Evolutionary conservation across 1,140 invertebrate species (phyloP), one percentile per base, ranked within the genome.

Genomic region (Oryctes rhinoceros): DNA sequence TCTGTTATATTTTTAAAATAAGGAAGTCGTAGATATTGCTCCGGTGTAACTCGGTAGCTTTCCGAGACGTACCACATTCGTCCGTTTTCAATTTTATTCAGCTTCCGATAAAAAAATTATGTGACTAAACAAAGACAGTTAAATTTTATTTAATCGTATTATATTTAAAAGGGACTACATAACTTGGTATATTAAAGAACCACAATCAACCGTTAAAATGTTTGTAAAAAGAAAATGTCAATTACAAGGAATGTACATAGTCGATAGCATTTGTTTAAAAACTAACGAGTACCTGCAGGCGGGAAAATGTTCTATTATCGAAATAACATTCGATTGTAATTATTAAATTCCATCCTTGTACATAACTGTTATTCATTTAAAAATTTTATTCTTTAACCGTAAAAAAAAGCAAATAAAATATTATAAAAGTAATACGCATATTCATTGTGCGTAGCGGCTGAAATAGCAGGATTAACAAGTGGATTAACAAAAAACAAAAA

Each of bases 301-400:
- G 47, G 77, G 77, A 78, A 78, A 53, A 78, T 53, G 24, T 78
- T 78, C 24, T 78, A 49, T 78, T 78, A 59, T 78, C 75, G 77
- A 78, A 44, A 5, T 44, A 44, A 47, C 53, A 24, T 78, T 78
- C 49, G n/a, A 78, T 47, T 44, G 75, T 78, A 78, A 78, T 78
- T 59, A 78, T 59, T 53, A 37, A 30, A 78, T 78, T 78, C 77
- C 77, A 47, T 78, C 77, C 77, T 78, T 78, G 77, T 78, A 78
- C 15, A 78, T 78, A 78, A 78, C 49, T 78, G 77, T 78, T 78
- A 78, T 78, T 78, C 47, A 59, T 78, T 78, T 78, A 15, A 53
- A 78, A 78, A 78, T 78, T 78, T 78, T 78, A 78, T 78, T 78
- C 77, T 78, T 49, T 78, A 78, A 49, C 77, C 30, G 24, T 78